Base-by-base conservation (phyloP, 2,797 vertebrate genomes). In the Pseudopleuronectes americanus region DNA sequence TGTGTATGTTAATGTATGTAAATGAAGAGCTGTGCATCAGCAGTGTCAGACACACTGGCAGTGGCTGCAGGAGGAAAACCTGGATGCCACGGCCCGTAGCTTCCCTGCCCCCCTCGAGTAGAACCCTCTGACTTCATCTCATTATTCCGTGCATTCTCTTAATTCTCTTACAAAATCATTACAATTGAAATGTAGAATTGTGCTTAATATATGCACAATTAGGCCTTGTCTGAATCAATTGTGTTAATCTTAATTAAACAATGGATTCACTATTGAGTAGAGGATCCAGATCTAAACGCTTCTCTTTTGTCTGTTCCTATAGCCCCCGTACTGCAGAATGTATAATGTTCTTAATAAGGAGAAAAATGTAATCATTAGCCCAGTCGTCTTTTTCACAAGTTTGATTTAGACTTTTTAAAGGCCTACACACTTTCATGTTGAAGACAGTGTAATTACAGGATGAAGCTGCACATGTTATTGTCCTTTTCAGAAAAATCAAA, bases 1-100 rank as follows among this genome's bases (percentile, higher is more conserved):
- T 75, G 54, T 56, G 54, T 72, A 92, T 94, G 86, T 79, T 90
- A 92, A 93, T 93, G 60, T 80, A 89, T 93, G 88, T 72, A 90
- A 91, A 93, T 91, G 31, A 71, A 31, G 45, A 73, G 54, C 71
- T 60, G 49, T 57, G 63, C 74, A n/a, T n/a, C n/a, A 55, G 14
- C 38, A 52, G 57, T 10, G 6, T 64, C 58, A 59, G 67, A 83
- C 74, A 60, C 58, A 24, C 31, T 51, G 79, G 74, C 51, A 64
- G 54, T 62, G 43, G 65, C 76, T 67, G n/a, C 24, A 67, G 36
- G 23, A 69, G 28, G 24, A 68, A 77, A 79, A 61, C 47, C 53
- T 71, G 61, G 23, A 2, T 45, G 53, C 51, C 26, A 8, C 4
- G 54, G 67, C 49, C 63, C 64, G 64, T 8, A 3, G 59, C 57